Base-by-base conservation (phyloP, 2,113 vertebrate species). In the Promerops cafer region DNA sequence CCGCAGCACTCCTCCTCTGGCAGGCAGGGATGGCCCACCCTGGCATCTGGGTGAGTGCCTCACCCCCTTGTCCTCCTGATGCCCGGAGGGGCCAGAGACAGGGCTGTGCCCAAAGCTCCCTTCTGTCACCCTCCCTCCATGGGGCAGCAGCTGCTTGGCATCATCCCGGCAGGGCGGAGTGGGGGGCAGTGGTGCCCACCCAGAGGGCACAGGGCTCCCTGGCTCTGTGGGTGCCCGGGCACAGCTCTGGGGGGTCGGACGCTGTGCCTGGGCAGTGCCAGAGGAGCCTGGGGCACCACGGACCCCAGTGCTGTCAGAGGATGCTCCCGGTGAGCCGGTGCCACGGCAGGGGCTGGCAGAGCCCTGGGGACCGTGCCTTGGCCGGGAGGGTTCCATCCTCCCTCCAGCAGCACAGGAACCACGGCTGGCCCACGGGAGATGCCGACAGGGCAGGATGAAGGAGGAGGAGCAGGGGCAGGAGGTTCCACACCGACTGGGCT, bases 241-340 rank as follows among this genome's bases (percentile, higher is more conserved):
- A 81, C 59, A 13, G 19, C 45, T 23, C 61, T 8, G 78, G 69
- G 75, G 66, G 69, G n/a, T 35, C 0, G 1, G 23, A 26, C 0
- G 0, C 8, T 2, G 4, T 2, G 16, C 47, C 1, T 0, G 2
- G 23, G 7, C 0, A 0, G 16, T 49, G 59, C 53, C 3, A 3
- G 77, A 20, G 52, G 22, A 72, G 31, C 37, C 26, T 4, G 44
- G 30, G 49, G n/a, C 23, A 10, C 13, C 5, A 1, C 0, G 1
- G 70, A 35, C 15, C 7, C 20, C 3, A 15, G 14, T 4, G 45
- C 1, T 15, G 71, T 21, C 84, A 31, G 61, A 16, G 61, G 75
- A 10, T 22, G 56, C 42, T 53, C 42, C 16, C 2, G 13, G 31
- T 1, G 13, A 31, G n/a, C 6, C 1, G 3, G 45, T 35, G 33